A percentile compares a stretch with the other conserved stretches of the same genome.
These are phyloP conservation scores for Acanthoscelides obtectus DNA, from an alignment of 2,888 invertebrate genomes.

Conservation along the genomic window DNA sequence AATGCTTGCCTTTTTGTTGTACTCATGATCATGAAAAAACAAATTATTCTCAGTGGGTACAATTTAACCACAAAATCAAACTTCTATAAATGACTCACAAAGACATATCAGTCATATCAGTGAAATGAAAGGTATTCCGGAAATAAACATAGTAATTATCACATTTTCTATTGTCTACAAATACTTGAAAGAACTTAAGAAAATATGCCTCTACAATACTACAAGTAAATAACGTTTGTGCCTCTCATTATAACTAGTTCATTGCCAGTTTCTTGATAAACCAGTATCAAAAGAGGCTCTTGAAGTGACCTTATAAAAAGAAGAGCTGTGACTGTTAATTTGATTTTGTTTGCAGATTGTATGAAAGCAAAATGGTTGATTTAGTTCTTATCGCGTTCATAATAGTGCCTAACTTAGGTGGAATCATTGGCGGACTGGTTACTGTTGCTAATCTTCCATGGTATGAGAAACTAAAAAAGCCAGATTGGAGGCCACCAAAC, in stretches of 20 bases:
- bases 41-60: too few relatives aligned
- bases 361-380: neutral
- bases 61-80: too few relatives aligned
- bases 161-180: too few relatives aligned
- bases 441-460: conserved; percentile 52
- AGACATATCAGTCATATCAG: too few relatives aligned
- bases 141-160: neutral
- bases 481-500: conserved; percentile 73
- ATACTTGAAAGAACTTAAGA: neutral
- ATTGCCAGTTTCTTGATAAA: too few relatives aligned
- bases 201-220: neutral
- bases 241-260: too few relatives aligned
- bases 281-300: too few relatives aligned
- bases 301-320: neutral
- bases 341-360: neutral
- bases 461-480: conserved; percentile 70
- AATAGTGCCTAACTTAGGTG: conserved; percentile 65
- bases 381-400: conserved; percentile 2
- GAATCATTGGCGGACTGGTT: conserved; percentile 61
- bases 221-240: too few relatives aligned
- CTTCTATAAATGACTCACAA: too few relatives aligned
- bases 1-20: too few relatives aligned
- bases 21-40: too few relatives aligned
- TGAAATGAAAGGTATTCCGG: too few relatives aligned
- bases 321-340: neutral